Evolutionary conservation across 2,888 invertebrate genomes (phyloP), one percentile per base, ranked within the genome.

Genomic region (Notocelia uddmanniana): DNA sequence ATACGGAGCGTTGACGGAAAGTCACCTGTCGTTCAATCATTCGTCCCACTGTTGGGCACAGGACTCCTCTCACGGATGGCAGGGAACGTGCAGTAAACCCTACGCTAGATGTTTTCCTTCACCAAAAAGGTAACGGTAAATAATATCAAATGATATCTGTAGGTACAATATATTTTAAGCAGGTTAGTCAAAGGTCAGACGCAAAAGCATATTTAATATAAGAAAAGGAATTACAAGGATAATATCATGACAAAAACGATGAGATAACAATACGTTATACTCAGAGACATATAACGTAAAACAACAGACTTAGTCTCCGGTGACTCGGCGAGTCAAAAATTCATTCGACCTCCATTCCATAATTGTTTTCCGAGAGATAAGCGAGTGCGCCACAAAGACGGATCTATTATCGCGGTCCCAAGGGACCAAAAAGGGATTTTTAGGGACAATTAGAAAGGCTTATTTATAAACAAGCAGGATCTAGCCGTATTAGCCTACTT

Each of bases 401-500:
- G 52, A 69, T 69, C 69, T 63, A 69, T 69, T 63, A 69, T 48
- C 69, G 10, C 31, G 54, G 45, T 19, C 63, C 48, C 69, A n/a
- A 52, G 57, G 69, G 63, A 11, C 37, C 55, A 23, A 63, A 69
- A 62, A 50, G 48, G 69, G 57, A 50, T 63, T 63, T 63, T 63
- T 63, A 31, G 69, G 69, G 62, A 57, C 57, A 69, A 57, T 69
- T 69, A 69, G 69, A 57, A 57, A 63, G 69, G 63, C 63, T 69
- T 69, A 45, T 69, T 48, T 55, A 55, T 69, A 55, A 19, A 62
- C n/a, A 37, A 34, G 45, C 26, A 13, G 62, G 55, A 45, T 55
- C 62, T 55, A 48, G 54, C 62, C 31, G 9, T 69, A 45, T 62
- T 31, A 69, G 69, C 18, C 23, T 41, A 19, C 60, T 23, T 31